Percentiles rank a stretch among this genome's conserved stretches.
These are phyloP conservation scores for Agapostemon virescens DNA, from an alignment of 2,888 invertebrate genomes.

Conservation along the genomic window DNA sequence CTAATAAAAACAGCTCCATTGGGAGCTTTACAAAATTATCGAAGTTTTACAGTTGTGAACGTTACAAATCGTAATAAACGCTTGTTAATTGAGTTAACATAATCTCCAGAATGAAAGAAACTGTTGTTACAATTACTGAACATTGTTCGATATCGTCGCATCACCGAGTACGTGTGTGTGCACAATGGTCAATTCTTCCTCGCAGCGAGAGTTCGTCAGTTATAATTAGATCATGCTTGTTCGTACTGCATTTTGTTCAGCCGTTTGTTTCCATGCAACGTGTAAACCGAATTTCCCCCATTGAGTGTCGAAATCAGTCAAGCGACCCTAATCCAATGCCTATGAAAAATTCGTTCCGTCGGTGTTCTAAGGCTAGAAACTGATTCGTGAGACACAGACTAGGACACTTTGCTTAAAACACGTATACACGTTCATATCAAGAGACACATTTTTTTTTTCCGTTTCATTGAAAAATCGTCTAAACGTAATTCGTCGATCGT, in stretches of 20 bases:
- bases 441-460: slow-evolving; percentile 6
- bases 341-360: slow-evolving; percentile 19
- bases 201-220: slow-evolving; percentile 9
- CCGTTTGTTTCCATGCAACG: neutral
- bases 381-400: slow-evolving; percentile 41
- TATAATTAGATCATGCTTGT: slow-evolving; percentile 12
- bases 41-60: neutral
- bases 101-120: neutral
- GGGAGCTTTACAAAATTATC: neutral
- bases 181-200: slow-evolving; percentile 18
- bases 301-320: neutral
- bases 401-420: slow-evolving; percentile 51
- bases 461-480: slow-evolving; percentile 45
- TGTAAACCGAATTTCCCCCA: neutral
- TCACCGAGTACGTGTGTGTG: no score
- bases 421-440: slow-evolving; percentile 55
- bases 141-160: neutral
- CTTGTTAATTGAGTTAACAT: neutral
- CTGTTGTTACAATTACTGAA: neutral
- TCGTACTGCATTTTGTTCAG: neutral
- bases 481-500: slow-evolving; percentile 44
- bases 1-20: neutral
- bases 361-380: slow-evolving; percentile 26
- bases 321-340: slow-evolving; percentile 4
- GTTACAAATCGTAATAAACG: neutral